A percentile compares a stretch with the other conserved stretches of the same genome.
phyloP scores from a whole-genome alignment of 2,797 vertebrate species.

The Trachops cirrhosus region DNA sequence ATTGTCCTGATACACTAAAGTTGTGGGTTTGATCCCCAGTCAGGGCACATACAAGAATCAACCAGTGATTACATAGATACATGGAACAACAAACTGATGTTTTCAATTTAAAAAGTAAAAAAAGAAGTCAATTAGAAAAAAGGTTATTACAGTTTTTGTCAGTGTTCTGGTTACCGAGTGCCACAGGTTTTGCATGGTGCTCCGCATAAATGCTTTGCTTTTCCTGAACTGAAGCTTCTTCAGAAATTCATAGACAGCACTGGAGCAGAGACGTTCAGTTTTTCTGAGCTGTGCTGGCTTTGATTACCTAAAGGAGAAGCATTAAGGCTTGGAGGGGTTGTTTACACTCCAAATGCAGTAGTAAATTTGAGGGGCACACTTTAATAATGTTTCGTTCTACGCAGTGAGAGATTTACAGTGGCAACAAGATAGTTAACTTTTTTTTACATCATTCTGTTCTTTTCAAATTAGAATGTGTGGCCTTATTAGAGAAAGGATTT shows the following conservation, averaged over 20 bases:
- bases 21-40: not conserved
- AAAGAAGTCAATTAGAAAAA: not conserved
- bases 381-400: not conserved
- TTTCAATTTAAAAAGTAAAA: not conserved
- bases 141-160: not conserved
- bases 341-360: not conserved
- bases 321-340: accelerated
- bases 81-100: not conserved
- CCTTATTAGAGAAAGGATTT: not conserved
- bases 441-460: not conserved
- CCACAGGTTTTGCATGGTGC: not conserved
- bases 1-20: not conserved
- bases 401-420: not conserved
- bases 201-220: not conserved
- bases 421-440: not conserved
- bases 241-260: not conserved
- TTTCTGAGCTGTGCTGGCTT: not conserved
- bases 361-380: not conserved
- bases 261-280: not conserved
- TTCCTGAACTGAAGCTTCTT: not conserved
- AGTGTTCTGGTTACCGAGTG: not conserved
- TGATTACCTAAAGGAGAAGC: not conserved
- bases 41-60: not conserved
- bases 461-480: not conserved
- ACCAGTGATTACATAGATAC: not conserved